These are phyloP conservation scores for Zaprionus africanus DNA, from an alignment of 1,140 invertebrate genomes.

Conservation along the genomic window DNA sequence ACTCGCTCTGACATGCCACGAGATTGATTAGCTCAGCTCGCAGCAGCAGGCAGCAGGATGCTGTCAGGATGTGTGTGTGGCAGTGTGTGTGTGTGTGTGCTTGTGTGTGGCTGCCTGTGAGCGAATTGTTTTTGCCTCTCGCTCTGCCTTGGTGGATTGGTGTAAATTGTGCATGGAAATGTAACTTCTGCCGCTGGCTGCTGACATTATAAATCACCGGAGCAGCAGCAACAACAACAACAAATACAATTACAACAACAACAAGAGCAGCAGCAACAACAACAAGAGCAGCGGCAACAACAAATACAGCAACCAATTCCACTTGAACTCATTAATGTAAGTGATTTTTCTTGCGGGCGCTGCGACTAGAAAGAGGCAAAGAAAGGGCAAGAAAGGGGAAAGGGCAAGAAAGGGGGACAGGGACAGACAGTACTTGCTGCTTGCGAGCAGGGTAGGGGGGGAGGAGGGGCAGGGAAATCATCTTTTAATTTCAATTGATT, in stretches of 20 bases:
- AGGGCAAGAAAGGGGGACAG: background rate
- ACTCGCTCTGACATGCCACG: conserved; percentile 77
- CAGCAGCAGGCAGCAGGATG: conserved; percentile 57
- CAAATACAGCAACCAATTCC: conserved; percentile 56
- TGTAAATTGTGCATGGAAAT: conserved; percentile 83
- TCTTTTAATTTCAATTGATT: conserved; percentile 83
- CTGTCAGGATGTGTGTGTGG: conserved; percentile 20
- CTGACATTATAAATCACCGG: conserved; percentile 81
- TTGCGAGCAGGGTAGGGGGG: background rate
- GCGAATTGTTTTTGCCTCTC: conserved; percentile 54
- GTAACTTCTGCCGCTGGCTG: conserved; percentile 76
- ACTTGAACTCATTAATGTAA: conserved; percentile 82
- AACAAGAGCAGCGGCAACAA: conserved; percentile 9
- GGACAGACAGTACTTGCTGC: background rate
- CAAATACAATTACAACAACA: background rate
- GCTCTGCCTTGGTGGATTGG: conserved; percentile 70
- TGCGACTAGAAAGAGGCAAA: conserved; percentile 23
- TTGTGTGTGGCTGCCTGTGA: conserved; percentile 16
- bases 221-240: conserved; percentile 23
- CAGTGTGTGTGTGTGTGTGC: conserved; percentile 11
- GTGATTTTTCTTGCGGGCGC: conserved; percentile 80
- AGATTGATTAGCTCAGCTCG: conserved; percentile 76
- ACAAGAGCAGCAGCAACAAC: background rate
- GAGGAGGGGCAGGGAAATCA: conserved; percentile 52
- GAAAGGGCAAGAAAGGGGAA: background rate